phyloP scores from a whole-genome alignment of 2,113 vertebrate species.

The Cryptotis parvus region DNA sequence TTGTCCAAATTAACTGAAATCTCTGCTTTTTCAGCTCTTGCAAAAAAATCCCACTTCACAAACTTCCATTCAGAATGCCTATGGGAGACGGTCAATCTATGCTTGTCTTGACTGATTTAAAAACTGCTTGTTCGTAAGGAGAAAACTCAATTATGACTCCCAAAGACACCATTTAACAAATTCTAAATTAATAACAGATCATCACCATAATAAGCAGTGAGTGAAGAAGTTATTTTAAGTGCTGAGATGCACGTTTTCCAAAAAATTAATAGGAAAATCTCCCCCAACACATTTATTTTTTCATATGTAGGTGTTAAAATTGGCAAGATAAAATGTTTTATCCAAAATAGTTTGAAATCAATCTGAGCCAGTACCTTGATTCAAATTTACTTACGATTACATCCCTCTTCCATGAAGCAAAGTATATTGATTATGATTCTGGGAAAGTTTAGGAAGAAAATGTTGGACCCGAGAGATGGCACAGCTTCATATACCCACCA shows the following conservation, averaged over 20 bases:
- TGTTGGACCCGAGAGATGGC: neutral
- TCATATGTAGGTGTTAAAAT: neutral
- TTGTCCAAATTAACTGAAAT: neutral
- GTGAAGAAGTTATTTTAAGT: neutral
- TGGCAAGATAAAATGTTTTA: neutral
- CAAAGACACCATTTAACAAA: conserved; percentile 32
- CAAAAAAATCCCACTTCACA: conserved; percentile 12
- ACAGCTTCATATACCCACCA: neutral
- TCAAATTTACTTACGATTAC: neutral
- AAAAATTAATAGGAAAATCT: neutral
- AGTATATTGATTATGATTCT: neutral
- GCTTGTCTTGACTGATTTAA: neutral
- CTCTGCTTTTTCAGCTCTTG: conserved; percentile 49
- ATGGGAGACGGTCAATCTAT: neutral
- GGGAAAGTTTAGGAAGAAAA: neutral
- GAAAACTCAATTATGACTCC: conserved; percentile 51
- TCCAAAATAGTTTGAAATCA: conserved; percentile 9
- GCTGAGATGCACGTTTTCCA: neutral
- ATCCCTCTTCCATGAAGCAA: neutral
- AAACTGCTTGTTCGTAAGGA: neutral
- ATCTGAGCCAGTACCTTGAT: conserved; percentile 13
- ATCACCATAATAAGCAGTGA: conserved; percentile 28
- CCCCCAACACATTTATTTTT: conserved; percentile 5
- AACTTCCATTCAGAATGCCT: conserved; percentile 29
- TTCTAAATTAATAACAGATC: conserved; percentile 20